Evolutionary conservation across 2,113 vertebrate species (phyloP).

Genomic region (Coracopsis vasa): DNA sequence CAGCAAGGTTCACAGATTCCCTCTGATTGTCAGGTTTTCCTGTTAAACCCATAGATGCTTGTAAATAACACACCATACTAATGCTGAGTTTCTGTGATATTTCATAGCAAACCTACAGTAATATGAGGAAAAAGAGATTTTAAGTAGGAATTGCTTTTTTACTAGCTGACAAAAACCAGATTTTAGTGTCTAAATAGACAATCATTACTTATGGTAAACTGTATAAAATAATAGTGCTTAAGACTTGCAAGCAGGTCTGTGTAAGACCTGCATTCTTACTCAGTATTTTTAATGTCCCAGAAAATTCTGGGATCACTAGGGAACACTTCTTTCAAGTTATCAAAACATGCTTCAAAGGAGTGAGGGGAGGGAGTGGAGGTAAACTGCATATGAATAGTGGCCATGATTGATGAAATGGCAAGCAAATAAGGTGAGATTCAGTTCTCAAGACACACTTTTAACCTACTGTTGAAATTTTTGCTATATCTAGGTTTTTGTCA

Average conservation of each 20-base stretch:
- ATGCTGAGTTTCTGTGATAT: not conserved
- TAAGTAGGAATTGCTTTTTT: not conserved
- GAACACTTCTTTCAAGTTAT: not conserved
- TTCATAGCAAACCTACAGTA: not conserved
- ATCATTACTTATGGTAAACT: not conserved
- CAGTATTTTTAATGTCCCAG: not conserved
- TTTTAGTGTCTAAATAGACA: not conserved
- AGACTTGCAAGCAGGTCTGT: not conserved
- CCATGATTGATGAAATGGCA: not conserved
- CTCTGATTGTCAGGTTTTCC: not conserved
- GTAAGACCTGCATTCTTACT: not conserved
- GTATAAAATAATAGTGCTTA: not conserved
- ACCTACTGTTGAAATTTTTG: not conserved
- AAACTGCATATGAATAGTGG: not conserved
- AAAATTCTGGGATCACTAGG: not conserved
- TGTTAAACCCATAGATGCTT: not conserved
- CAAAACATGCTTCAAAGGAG: not conserved
- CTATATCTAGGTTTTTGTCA: not conserved
- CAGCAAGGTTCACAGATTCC: not conserved
- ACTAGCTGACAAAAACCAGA: not conserved
- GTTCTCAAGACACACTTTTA: not conserved
- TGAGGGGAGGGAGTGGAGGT: not conserved
- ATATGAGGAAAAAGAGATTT: not conserved
- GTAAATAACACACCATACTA: not conserved
- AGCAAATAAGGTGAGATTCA: not conserved